Evolutionary conservation across 1,140 invertebrate species (phyloP).

Genomic region (Tetraneura akinire): DNA sequence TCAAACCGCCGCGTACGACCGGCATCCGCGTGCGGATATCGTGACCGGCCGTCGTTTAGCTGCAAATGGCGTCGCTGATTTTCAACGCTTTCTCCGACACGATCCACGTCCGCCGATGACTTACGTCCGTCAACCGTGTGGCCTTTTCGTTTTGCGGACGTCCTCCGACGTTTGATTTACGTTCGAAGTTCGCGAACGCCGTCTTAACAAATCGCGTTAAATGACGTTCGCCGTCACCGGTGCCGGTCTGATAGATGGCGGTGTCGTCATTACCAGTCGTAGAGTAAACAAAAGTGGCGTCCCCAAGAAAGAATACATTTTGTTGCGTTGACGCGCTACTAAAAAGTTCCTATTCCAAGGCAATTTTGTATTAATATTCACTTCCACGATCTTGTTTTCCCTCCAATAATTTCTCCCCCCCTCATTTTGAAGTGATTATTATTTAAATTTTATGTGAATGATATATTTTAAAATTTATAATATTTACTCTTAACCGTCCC

Average conservation of each 20-base stretch:
- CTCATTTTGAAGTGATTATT: no score
- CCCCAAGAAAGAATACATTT: background rate
- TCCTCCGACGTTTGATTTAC: background rate
- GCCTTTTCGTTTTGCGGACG: background rate
- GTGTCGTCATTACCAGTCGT: background rate
- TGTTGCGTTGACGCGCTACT: background rate
- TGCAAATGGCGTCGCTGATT: background rate
- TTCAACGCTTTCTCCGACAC: background rate
- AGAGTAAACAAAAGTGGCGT: constrained; percentile 25
- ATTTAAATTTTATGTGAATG: no score
- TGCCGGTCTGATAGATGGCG: constrained; percentile 18
- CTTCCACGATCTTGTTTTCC: background rate
- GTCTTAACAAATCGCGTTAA: background rate
- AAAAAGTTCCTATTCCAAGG: constrained; percentile 4
- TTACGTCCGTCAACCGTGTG: background rate
- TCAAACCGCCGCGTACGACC: no score
- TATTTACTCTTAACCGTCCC: no score
- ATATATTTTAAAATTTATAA: no score
- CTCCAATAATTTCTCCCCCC: no score
- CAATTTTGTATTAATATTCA: background rate
- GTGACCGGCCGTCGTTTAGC: background rate
- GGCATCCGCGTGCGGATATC: background rate
- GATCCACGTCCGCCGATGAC: no score
- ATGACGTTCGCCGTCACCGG: background rate
- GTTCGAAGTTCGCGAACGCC: background rate